phyloP scores from a whole-genome alignment of 2,797 vertebrate species.

The Anomalospiza imberbis region DNA sequence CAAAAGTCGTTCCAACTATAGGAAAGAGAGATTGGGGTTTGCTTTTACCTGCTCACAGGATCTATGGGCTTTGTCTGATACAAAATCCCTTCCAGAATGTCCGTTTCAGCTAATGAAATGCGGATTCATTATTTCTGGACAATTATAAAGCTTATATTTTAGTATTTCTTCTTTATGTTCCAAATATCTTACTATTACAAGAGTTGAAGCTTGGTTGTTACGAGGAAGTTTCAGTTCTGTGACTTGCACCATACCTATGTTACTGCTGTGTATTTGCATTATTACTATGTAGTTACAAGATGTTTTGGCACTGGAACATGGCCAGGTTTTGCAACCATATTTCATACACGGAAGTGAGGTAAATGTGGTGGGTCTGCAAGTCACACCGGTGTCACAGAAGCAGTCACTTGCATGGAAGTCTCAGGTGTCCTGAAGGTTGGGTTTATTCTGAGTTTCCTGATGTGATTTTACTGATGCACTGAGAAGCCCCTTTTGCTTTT shows the following conservation, averaged over 20 bases:
- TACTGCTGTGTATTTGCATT: background rate
- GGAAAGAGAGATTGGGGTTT: background rate
- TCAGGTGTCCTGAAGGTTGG: background rate
- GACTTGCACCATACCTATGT: rapidly evolving
- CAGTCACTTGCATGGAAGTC: background rate
- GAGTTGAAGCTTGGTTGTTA: background rate
- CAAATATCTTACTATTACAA: background rate
- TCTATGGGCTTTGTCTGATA: background rate
- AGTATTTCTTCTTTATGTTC: background rate
- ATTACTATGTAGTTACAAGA: background rate
- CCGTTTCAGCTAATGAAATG: background rate
- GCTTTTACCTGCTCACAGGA: background rate
- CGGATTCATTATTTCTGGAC: background rate
- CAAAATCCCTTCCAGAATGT: background rate
- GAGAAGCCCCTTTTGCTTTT: background rate
- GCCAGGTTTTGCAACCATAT: background rate
- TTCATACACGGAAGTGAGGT: rapidly evolving
- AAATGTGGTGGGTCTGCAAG: background rate
- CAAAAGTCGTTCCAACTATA: background rate
- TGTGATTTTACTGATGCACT: background rate
- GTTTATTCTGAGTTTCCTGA: background rate
- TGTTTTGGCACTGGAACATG: background rate
- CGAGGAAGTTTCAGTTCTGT: background rate
- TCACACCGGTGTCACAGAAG: background rate
- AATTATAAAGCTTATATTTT: background rate